Percentiles rank a stretch among this genome's conserved stretches.
phyloP scores from a whole-genome alignment of 1,140 invertebrate species.

The Pogonognathellus flavescens region DNA sequence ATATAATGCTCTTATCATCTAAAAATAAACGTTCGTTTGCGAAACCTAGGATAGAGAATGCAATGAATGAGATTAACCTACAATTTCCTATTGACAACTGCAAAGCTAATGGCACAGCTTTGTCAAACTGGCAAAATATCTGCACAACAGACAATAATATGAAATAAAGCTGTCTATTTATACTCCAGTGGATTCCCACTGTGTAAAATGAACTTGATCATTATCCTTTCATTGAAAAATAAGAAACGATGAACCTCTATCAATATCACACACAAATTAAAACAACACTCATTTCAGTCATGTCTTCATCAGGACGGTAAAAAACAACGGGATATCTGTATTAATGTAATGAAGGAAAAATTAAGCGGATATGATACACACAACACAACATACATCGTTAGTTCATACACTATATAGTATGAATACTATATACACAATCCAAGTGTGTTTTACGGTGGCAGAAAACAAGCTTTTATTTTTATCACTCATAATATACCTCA shows the following conservation, averaged over 20 bases:
- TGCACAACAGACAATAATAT: constrained; percentile 6
- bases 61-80: constrained; percentile 6
- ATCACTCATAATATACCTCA: background rate
- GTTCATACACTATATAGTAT: no score
- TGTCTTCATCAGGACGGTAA: background rate
- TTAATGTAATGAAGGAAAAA: constrained; percentile 27
- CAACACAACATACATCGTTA: no score
- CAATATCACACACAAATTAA: background rate
- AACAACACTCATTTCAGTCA: background rate
- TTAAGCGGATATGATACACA: constrained; percentile 17
- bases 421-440: background rate
- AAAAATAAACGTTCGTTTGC: no score
- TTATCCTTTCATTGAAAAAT: background rate
- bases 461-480: constrained; percentile 28
- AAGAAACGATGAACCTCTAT: background rate
- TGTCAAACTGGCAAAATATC: background rate
- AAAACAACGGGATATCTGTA: background rate
- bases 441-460: constrained; percentile 7
- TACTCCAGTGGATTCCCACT: background rate
- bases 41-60: no score
- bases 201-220: background rate
- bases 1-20: no score
- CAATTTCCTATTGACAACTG: background rate
- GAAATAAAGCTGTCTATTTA: constrained; percentile 2
- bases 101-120: background rate